Conservation (phyloP, 2,113 vertebrate genomes). For the Oceanites oceanicus region DNA sequence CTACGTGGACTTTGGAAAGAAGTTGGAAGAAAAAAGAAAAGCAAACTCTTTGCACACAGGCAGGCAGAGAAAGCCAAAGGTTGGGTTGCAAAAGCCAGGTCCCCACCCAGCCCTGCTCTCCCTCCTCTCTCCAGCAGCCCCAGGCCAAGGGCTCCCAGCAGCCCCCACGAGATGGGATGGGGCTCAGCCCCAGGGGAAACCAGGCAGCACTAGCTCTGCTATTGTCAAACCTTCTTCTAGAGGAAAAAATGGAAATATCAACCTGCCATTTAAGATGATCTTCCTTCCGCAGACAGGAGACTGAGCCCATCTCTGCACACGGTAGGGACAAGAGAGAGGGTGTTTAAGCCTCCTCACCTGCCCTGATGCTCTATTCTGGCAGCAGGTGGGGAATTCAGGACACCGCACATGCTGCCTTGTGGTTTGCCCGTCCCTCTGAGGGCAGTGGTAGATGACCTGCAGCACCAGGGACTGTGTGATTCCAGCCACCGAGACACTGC, state of each 20-base stretch:
- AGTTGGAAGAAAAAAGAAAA: background rate
- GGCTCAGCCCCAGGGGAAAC: background rate
- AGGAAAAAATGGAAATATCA: background rate
- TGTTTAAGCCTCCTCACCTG: background rate
- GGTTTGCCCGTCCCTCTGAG: fast-evolving
- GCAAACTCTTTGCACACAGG: background rate
- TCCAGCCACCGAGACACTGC: background rate
- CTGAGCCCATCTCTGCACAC: background rate
- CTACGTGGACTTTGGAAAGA: background rate
- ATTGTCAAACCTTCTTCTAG: background rate
- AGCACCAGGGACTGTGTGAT: background rate
- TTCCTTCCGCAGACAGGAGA: background rate
- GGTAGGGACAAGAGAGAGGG: background rate
- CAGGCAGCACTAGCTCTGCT: background rate
- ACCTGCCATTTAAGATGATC: background rate
- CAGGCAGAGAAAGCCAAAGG: background rate
- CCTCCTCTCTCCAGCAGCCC: background rate
- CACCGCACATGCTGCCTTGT: background rate
- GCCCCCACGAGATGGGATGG: background rate
- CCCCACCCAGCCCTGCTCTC: background rate
- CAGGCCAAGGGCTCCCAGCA: background rate
- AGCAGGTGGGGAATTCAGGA: background rate
- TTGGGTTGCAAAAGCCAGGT: background rate
- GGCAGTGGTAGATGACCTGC: background rate
- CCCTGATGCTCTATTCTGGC: background rate